Percentiles rank a stretch among this genome's conserved stretches.
Conservation (phyloP, 2,888 invertebrate genomes). For the Steinernema scapterisci region DNA sequence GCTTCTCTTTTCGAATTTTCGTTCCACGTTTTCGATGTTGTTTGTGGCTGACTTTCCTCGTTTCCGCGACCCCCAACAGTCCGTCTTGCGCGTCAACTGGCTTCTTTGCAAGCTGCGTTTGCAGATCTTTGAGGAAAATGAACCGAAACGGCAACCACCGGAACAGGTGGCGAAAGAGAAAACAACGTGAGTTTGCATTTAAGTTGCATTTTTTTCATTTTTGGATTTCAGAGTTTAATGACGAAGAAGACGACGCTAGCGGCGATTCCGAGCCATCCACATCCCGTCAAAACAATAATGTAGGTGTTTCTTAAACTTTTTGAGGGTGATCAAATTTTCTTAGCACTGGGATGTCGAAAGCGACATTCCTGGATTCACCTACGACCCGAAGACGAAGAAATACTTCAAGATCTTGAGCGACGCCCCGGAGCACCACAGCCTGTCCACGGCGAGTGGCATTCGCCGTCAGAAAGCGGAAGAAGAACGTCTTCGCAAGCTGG, state of each 20-base stretch:
- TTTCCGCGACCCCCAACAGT: too few relatives aligned
- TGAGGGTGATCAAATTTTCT: background rate
- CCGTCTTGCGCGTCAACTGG: too few relatives aligned
- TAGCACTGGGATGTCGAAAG: background rate
- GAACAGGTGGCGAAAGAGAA: background rate
- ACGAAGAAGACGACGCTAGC: background rate
- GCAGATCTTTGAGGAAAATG: background rate
- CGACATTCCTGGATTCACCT: slow-evolving; percentile 45
- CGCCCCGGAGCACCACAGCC: slow-evolving; percentile 33
- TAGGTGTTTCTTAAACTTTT: background rate
- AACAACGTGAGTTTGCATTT: background rate
- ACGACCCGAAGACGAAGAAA: slow-evolving; percentile 45
- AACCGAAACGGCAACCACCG: background rate
- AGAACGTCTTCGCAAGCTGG: slow-evolving; percentile 24
- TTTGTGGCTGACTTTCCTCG: too few relatives aligned
- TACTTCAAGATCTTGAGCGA: slow-evolving; percentile 48
- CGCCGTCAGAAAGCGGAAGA: slow-evolving; percentile 10
- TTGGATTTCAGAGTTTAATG: background rate
- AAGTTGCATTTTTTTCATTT: background rate
- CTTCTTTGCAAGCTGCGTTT: background rate
- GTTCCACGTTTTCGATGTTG: too few relatives aligned
- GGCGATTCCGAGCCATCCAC: background rate
- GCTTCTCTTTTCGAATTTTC: too few relatives aligned
- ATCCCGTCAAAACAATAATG: background rate
- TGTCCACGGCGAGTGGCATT: background rate